These are phyloP conservation scores for Semicossyphus pulcher DNA, from an alignment of 2,113 vertebrate species.

Conservation along the genomic window DNA sequence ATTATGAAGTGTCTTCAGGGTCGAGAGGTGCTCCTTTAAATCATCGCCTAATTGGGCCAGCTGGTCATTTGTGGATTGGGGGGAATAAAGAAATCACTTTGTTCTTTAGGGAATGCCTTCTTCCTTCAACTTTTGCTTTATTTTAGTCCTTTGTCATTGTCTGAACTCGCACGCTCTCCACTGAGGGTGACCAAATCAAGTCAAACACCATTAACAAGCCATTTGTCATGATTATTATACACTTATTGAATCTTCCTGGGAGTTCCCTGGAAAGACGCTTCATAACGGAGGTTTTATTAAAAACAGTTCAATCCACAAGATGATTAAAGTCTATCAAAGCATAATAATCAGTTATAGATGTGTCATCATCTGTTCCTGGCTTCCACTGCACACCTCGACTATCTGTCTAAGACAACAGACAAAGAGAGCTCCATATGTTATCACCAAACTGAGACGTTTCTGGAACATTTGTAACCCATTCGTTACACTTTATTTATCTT, in stretches of 20 bases:
- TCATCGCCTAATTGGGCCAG: slow-evolving; percentile 59
- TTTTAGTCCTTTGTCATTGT: slow-evolving; percentile 26
- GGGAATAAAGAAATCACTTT: slow-evolving; percentile 41
- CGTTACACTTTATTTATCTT: no score
- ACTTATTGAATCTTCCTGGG: slow-evolving; percentile 48
- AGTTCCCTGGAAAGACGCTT: slow-evolving; percentile 42
- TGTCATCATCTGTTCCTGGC: slow-evolving; percentile 37
- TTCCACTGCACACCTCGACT: not conserved
- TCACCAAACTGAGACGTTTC: no score
- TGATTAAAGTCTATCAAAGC: slow-evolving; percentile 46
- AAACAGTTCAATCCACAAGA: slow-evolving; percentile 47
- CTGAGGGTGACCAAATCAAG: slow-evolving; percentile 50
- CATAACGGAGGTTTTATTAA: slow-evolving; percentile 43
- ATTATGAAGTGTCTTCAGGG: slow-evolving; percentile 64
- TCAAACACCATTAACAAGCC: slow-evolving; percentile 46
- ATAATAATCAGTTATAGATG: slow-evolving; percentile 54
- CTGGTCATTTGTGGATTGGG: slow-evolving; percentile 55
- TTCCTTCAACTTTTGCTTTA: slow-evolving; percentile 15
- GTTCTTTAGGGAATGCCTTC: slow-evolving; percentile 22
- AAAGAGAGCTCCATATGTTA: no score
- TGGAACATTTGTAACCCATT: no score
- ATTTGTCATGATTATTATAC: slow-evolving; percentile 62
- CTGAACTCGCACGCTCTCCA: not conserved
- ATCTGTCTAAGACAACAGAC: no score
- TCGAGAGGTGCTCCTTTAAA: slow-evolving; percentile 58